phyloP scores from a whole-genome alignment of 1,140 invertebrate genomes.

The Brachionus sp. region DNA sequence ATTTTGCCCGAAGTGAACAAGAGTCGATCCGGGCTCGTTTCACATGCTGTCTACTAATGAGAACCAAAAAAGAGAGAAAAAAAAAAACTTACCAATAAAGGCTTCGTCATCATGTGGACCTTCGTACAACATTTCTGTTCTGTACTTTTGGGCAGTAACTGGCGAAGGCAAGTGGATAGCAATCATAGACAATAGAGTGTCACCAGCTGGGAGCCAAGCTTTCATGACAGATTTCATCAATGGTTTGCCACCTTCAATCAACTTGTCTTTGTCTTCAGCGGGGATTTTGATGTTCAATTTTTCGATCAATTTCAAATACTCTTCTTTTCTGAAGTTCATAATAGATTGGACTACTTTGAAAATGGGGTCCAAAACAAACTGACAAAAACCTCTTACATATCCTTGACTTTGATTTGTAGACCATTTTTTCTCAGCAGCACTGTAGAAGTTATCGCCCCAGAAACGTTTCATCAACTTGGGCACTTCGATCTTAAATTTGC shows the following conservation, averaged over 20 bases:
- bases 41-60: neutral
- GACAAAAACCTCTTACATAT: constrained; percentile 95
- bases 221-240: constrained; percentile 75
- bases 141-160: constrained; percentile 95
- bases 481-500: constrained; percentile 94
- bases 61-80: neutral
- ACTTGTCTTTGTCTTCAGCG: constrained; percentile 83
- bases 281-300: constrained; percentile 84
- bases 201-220: constrained; percentile 97
- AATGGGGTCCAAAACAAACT: constrained; percentile 97
- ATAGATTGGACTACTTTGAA: constrained; percentile 92
- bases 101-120: constrained; percentile 89
- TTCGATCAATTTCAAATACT: constrained; percentile 68
- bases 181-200: constrained; percentile 99
- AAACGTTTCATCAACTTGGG: constrained; percentile 89
- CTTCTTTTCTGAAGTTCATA: constrained; percentile 97
- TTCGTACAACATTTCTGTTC: constrained; percentile 94
- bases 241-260: constrained; percentile 65
- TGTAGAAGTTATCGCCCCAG: constrained; percentile 98
- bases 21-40: neutral
- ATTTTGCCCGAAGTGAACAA: neutral
- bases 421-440: constrained; percentile 83
- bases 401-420: constrained; percentile 75
- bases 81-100: constrained; percentile 72
- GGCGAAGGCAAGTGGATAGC: constrained; percentile 98